phyloP scores from a whole-genome alignment of 2,113 vertebrate species.

The Sphyrna mokarran region DNA sequence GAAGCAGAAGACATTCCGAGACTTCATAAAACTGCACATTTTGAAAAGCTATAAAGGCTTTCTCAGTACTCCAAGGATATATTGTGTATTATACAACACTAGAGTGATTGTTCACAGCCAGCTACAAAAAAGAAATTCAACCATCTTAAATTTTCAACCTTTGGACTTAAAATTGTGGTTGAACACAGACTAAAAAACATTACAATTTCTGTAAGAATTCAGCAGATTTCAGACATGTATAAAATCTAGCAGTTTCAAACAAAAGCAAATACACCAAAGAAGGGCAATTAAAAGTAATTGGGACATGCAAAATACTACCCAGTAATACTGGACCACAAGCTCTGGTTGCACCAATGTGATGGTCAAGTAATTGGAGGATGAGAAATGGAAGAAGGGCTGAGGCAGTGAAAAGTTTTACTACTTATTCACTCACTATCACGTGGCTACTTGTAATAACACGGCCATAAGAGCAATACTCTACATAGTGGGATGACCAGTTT shows the following conservation, averaged over 20 bases:
- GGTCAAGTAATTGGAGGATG: background rate
- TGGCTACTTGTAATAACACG: background rate
- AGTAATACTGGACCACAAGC: background rate
- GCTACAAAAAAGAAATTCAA: background rate
- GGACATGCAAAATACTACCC: background rate
- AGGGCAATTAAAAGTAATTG: background rate
- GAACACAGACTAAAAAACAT: background rate
- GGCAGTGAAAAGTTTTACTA: background rate
- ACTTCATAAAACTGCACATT: background rate
- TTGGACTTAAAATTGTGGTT: background rate
- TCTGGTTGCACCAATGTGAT: background rate
- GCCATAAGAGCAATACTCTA: background rate
- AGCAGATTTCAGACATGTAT: background rate
- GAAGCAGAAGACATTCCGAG: background rate
- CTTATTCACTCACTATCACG: background rate
- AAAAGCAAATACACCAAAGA: background rate
- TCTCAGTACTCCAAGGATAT: background rate
- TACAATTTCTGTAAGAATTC: background rate
- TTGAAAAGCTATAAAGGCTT: background rate
- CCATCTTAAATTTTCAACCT: constrained; percentile 6
- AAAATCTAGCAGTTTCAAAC: background rate
- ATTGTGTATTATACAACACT: background rate
- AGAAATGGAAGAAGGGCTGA: background rate
- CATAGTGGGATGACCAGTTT: background rate
- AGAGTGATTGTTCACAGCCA: background rate